Evolutionary conservation across 1,140 invertebrate species (phyloP), one percentile per base, ranked within the genome.

Genomic region (Drosophila sucinea): DNA sequence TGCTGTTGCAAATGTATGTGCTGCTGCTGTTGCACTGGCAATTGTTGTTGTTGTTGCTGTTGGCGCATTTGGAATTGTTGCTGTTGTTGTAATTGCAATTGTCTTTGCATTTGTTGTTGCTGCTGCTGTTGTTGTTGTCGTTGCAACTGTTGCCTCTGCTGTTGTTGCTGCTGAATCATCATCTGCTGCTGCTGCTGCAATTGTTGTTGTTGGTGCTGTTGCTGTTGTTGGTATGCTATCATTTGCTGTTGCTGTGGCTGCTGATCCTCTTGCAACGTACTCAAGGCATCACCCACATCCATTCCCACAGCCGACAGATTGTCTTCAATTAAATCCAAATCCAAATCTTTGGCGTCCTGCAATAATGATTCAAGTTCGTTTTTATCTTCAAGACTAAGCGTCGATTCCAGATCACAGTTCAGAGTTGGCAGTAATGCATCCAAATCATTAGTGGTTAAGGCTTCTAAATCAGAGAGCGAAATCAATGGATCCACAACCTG

Each of bases 361-460:
- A 92, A 70, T 51, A 92, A 73, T 44, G 92, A 87, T 77, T 92
- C 92, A 41, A 92, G 78, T 60, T 92, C 90, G 58, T 92, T 90
- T 77, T 92, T 93, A 68, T 92, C 79, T 71, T 94, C 94, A 11
- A 94, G 90, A 78, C 94, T 94, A 8, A 94, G 92, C 27, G 91
- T 80, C 55, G 89, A 92, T 70, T 92, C 92, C 33, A 94, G 91
- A 90, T 94, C 94, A 67, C 92, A 93, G 82, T 91, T 92, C 10
- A 95, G 90, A 40, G 93, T 94, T 11, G 95, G 95, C 73, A 95
- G 87, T 82, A 95, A 89, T 73, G 94, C 94, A 69, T 95, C 95
- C 55, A 95, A 92, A 77, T 95, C 95, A 73, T 93, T 93, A 32
- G 92, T 90, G 57, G 93, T 93, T 44, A 94, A 69, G 54, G 93